Percentiles rank a stretch among this genome's conserved stretches.
phyloP scores from a whole-genome alignment of 2,888 invertebrate species.

The Microctonus brassicae region DNA sequence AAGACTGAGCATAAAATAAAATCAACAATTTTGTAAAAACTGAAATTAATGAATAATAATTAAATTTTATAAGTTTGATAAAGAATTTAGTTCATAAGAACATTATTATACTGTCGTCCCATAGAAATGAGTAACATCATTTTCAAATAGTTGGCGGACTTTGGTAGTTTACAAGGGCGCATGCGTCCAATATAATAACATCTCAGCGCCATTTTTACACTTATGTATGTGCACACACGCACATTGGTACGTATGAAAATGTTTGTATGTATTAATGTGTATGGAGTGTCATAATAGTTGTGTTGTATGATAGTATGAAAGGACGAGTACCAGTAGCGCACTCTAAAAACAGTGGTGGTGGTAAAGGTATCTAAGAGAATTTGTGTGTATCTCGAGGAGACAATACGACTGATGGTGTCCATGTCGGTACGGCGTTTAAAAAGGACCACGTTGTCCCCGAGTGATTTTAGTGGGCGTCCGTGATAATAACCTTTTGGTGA shows the following conservation, averaged over 20 bases:
- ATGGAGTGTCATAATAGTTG: background rate
- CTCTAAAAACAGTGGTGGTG: constrained; percentile 64
- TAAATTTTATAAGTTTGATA: too few relatives aligned
- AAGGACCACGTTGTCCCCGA: constrained; percentile 59
- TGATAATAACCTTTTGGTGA: constrained; percentile 49
- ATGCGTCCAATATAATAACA: too few relatives aligned
- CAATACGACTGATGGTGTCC: constrained; percentile 55
- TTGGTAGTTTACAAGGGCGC: background rate
- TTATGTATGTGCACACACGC: too few relatives aligned
- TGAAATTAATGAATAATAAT: too few relatives aligned
- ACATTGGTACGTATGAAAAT: background rate
- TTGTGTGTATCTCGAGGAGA: background rate
- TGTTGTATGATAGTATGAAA: background rate
- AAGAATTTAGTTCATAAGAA: too few relatives aligned
- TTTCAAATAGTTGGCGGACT: background rate
- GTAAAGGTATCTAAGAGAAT: constrained; percentile 60
- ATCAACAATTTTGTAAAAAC: too few relatives aligned
- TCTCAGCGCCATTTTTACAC: background rate
- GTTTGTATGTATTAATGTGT: background rate
- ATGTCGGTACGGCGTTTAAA: constrained; percentile 54
- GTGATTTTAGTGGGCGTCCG: constrained; percentile 58
- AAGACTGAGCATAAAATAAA: too few relatives aligned
- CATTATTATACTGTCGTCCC: too few relatives aligned
- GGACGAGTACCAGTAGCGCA: constrained; percentile 54
- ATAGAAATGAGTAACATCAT: too few relatives aligned